Conservation (phyloP, 2,888 invertebrate genomes). For the Hydrotaea diabolus region DNA sequence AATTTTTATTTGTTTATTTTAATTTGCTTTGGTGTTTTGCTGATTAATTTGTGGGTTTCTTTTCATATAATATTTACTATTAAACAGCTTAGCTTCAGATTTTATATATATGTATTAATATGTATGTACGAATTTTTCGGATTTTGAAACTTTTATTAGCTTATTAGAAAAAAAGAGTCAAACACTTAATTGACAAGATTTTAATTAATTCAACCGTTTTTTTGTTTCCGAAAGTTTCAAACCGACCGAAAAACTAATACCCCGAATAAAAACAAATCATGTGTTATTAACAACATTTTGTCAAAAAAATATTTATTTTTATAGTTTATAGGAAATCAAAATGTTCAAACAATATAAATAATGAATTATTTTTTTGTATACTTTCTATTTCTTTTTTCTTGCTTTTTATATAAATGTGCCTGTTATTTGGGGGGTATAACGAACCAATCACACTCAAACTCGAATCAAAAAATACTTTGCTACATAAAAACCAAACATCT, state of each 20-base stretch:
- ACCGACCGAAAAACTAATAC: background rate
- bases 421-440: constrained; percentile 78
- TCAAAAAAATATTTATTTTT: constrained; percentile 38
- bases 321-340: constrained; percentile 59
- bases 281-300: constrained; percentile 25
- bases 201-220: background rate
- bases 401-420: constrained; percentile 79
- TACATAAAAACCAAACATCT: constrained; percentile 58
- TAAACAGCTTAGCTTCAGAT: constrained; percentile 14
- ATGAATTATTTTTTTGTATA: constrained; percentile 78
- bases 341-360: constrained; percentile 74
- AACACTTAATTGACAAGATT: background rate
- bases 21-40: constrained; percentile 44
- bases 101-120: too few species aligned
- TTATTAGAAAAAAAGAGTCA: background rate
- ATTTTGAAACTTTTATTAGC: constrained; percentile 11
- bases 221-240: background rate
- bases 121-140: background rate
- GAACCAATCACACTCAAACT: constrained; percentile 66
- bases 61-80: background rate
- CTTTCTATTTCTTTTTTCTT: constrained; percentile 80
- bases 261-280: background rate
- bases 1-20: constrained; percentile 29
- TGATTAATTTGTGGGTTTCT: background rate
- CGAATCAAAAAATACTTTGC: constrained; percentile 47